These are phyloP conservation scores for Melanophora roralis DNA, from an alignment of 2,888 invertebrate species.

Conservation along the genomic window DNA sequence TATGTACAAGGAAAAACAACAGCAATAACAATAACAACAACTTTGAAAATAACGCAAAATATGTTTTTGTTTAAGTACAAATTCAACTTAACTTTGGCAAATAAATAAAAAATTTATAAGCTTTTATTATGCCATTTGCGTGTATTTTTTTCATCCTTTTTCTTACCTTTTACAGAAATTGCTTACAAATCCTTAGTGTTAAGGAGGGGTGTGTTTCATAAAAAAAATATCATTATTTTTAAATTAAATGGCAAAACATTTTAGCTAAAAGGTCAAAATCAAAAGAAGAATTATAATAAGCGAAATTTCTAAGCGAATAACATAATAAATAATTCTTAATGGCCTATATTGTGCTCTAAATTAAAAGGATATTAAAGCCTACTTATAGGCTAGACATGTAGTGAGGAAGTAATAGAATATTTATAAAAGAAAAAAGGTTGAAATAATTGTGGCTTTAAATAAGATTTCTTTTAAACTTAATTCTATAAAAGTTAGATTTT, in stretches of 20 bases:
- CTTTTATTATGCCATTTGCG: conserved; percentile 55
- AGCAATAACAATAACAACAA: neutral
- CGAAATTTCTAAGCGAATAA: neutral
- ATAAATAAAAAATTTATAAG: conserved; percentile 55
- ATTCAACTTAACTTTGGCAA: conserved; percentile 38
- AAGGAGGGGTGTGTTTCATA: neutral
- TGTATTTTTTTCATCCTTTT: neutral
- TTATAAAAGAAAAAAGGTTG: no score
- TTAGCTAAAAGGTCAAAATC: neutral
- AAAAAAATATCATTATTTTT: neutral
- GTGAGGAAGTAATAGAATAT: no score
- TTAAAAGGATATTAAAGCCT: neutral
- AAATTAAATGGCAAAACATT: neutral
- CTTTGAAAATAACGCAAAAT: conserved; percentile 45
- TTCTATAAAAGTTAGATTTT: no score
- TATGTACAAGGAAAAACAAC: neutral
- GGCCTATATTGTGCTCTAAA: neutral
- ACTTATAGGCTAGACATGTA: neutral
- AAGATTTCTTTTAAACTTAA: no score
- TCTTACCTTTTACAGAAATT: no score
- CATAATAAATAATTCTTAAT: neutral
- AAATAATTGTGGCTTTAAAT: no score
- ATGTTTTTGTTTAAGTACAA: conserved; percentile 49
- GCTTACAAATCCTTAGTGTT: neutral
- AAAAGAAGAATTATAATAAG: neutral